These are phyloP conservation scores for Harpalus rufipes DNA, from an alignment of 2,888 invertebrate species.

Conservation along the genomic window DNA sequence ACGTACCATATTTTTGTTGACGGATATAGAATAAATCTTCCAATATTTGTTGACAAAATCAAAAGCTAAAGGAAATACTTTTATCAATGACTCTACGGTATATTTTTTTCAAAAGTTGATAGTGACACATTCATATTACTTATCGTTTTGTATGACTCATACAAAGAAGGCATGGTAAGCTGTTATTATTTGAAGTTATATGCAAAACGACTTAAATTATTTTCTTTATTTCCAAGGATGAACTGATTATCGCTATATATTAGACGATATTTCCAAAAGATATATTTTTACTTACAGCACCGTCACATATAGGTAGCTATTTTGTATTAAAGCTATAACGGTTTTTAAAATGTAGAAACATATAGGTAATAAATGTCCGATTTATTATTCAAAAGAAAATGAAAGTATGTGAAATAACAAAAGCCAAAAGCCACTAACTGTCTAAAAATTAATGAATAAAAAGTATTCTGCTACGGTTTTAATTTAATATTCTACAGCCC, in stretches of 20 bases:
- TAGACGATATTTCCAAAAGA: background rate
- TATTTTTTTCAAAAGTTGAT: slow-evolving; percentile 25
- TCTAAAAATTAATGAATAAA: slow-evolving; percentile 22
- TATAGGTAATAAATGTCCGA: too few relatives aligned
- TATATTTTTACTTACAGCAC: too few relatives aligned
- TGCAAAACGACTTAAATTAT: background rate
- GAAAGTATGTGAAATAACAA: slow-evolving; percentile 15
- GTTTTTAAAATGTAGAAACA: background rate
- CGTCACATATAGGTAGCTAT: too few relatives aligned
- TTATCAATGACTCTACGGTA: background rate
- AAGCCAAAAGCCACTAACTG: slow-evolving; percentile 47
- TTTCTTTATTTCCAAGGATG: slow-evolving; percentile 31
- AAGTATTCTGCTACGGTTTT: slow-evolving; percentile 14
- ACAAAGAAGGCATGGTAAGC: background rate
- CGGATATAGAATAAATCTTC: background rate
- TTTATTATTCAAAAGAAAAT: slow-evolving; percentile 6
- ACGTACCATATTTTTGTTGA: background rate
- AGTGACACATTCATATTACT: slow-evolving; percentile 21
- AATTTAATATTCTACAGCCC: slow-evolving; percentile 34
- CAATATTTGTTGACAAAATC: background rate
- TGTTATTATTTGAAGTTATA: slow-evolving; percentile 15
- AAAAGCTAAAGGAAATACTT: slow-evolving; percentile 12
- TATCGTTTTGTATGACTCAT: slow-evolving; percentile 28
- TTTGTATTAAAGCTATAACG: background rate
- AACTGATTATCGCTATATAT: slow-evolving; percentile 4